These are phyloP conservation scores for Podarcis muralis DNA, from an alignment of 2,113 vertebrate genomes.

Conservation along the genomic window DNA sequence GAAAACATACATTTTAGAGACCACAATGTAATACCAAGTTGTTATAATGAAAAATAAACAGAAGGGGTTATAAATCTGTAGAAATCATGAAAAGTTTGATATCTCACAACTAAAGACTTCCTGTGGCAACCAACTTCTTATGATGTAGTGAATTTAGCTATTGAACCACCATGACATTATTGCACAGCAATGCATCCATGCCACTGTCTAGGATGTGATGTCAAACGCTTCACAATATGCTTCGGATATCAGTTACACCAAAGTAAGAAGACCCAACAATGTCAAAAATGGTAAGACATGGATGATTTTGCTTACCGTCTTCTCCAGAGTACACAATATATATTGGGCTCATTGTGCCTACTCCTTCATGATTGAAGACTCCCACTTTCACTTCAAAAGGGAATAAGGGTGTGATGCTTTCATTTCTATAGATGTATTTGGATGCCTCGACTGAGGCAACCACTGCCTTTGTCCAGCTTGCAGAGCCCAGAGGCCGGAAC, in stretches of 20 bases:
- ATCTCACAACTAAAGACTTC: neutral
- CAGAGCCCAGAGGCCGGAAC: conserved; percentile 81
- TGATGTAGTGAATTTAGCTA: neutral
- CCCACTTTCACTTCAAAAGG: conserved; percentile 89
- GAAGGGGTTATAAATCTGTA: neutral
- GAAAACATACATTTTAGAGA: neutral
- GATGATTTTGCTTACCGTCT: conserved; percentile 74
- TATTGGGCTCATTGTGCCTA: conserved; percentile 80
- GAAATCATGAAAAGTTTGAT: neutral
- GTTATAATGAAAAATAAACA: neutral
- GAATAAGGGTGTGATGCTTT: conserved; percentile 82
- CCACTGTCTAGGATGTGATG: neutral
- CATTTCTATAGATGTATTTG: conserved; percentile 84
- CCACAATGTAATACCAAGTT: fast-evolving
- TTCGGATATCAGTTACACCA: neutral
- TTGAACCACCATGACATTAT: neutral
- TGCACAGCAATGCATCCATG: neutral
- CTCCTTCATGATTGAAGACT: conserved; percentile 85
- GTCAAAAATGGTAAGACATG: neutral
- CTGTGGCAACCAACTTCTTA: neutral
- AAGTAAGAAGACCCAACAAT: neutral
- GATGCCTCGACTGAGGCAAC: conserved; percentile 82
- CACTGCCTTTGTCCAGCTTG: conserved; percentile 83
- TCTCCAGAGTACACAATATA: conserved; percentile 85
- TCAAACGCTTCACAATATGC: neutral